Conservation (phyloP, 2,888 invertebrate genomes). For the Pasiphila rectangulata region DNA sequence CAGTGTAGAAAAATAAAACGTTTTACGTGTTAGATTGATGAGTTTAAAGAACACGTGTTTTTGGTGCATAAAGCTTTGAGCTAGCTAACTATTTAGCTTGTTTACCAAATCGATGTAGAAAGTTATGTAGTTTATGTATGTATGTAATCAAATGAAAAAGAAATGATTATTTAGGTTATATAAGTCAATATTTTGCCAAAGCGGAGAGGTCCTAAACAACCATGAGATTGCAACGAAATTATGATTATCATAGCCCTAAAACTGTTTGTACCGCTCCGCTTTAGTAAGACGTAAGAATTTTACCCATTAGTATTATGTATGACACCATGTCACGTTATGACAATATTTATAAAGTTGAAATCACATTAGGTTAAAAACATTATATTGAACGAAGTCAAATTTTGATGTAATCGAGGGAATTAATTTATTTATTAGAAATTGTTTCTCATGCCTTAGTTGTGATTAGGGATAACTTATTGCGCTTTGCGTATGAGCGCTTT, state of each 20-base stretch:
- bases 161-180: not conserved
- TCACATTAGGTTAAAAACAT: slow-evolving; percentile 16
- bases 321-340: slow-evolving; percentile 26
- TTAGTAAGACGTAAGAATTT: too few relatives aligned
- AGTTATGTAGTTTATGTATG: too few relatives aligned
- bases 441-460: not conserved
- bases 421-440: slow-evolving; percentile 17
- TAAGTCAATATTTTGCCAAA: too few relatives aligned
- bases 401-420: slow-evolving; percentile 11
- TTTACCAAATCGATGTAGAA: slow-evolving; percentile 1
- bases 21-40: not conserved
- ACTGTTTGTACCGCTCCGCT: slow-evolving; percentile 1
- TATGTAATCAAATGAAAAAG: not conserved
- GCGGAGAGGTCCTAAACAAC: not conserved
- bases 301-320: slow-evolving; percentile 21
- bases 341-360: slow-evolving; percentile 29
- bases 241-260: too few relatives aligned
- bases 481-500: not conserved
- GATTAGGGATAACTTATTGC: too few relatives aligned
- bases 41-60: not conserved
- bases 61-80: slow-evolving; percentile 4
- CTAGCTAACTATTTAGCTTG: slow-evolving; percentile 2
- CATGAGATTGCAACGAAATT: too few relatives aligned
- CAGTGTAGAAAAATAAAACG: slow-evolving; percentile 1
- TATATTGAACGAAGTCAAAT: slow-evolving; percentile 6